Conservation (phyloP, 2,888 invertebrate genomes). For the Theodoxus fluviatilis region DNA sequence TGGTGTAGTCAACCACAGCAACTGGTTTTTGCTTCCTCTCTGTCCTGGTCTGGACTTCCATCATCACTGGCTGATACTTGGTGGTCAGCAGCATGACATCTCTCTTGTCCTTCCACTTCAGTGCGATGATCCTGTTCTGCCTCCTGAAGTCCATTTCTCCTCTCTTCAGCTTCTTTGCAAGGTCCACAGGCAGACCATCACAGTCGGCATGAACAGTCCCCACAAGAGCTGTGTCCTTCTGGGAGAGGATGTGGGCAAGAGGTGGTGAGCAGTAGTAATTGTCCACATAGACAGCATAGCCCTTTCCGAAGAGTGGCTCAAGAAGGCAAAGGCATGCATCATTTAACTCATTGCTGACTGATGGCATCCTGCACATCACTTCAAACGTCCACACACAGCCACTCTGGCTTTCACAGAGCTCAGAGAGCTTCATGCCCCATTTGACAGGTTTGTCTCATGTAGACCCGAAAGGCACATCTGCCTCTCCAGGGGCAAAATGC, state of each 20-base stretch:
- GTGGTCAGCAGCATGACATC: slow-evolving; percentile 23
- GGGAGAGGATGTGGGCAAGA: not conserved
- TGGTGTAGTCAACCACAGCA: slow-evolving; percentile 17
- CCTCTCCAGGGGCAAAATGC: slow-evolving; percentile 25
- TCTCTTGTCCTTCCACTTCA: slow-evolving; percentile 28
- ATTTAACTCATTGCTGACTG: slow-evolving; percentile 20
- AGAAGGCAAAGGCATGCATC: slow-evolving; percentile 6
- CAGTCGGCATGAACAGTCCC: slow-evolving; percentile 22
- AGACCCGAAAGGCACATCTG: not conserved
- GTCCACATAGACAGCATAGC: slow-evolving; percentile 26
- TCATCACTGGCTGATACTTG: not conserved
- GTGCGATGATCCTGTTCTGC: not conserved
- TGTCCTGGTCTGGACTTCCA: not conserved
- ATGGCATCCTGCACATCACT: not conserved
- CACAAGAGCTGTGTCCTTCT: slow-evolving; percentile 14
- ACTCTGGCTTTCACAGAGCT: slow-evolving; percentile 9
- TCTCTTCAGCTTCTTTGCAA: not conserved
- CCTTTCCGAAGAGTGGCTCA: not conserved
- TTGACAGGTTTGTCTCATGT: slow-evolving; percentile 22
- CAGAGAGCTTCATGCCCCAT: slow-evolving; percentile 15
- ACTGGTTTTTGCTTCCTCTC: slow-evolving; percentile 20
- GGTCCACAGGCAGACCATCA: slow-evolving; percentile 25
- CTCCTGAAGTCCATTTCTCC: slow-evolving; percentile 3
- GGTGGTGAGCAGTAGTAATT: slow-evolving; percentile 29
- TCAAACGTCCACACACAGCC: slow-evolving; percentile 17